Conservation (phyloP, 2,797 vertebrate species). For the Labeo calbasu region DNA sequence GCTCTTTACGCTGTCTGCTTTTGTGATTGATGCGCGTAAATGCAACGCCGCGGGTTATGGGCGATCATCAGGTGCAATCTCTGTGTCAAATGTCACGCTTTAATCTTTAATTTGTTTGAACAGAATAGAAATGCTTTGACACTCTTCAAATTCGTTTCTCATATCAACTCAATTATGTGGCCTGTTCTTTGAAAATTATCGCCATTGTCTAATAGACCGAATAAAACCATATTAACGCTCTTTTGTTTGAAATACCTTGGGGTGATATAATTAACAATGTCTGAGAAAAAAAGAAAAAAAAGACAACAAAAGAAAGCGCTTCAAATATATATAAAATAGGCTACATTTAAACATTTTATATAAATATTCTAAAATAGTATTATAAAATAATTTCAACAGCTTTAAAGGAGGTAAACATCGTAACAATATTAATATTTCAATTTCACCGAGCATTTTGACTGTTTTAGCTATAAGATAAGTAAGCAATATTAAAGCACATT, state of each 20-base stretch:
- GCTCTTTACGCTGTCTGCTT: conserved; percentile 74
- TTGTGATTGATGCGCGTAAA: conserved; percentile 82
- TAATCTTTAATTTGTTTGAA: conserved; percentile 89
- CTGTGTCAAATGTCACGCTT: conserved; percentile 86
- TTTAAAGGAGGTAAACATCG: too few relatives aligned
- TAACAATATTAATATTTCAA: not conserved
- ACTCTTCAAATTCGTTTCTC: conserved; percentile 91
- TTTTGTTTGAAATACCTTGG: conserved; percentile 61
- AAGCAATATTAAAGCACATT: not conserved
- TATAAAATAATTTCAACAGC: not conserved
- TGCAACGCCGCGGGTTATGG: conserved; percentile 71
- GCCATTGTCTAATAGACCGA: conserved; percentile 72
- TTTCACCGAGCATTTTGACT: not conserved
- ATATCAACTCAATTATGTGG: conserved; percentile 87
- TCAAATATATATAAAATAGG: not conserved
- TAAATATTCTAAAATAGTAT: not conserved
- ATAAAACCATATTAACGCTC: conserved; percentile 75
- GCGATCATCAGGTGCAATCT: conserved; percentile 84
- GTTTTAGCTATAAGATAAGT: not conserved
- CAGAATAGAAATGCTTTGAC: conserved; percentile 92
- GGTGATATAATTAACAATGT: conserved; percentile 46
- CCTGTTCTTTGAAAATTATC: conserved; percentile 74
- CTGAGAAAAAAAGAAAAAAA: not conserved
- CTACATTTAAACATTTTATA: not conserved
- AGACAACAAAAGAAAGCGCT: conserved; percentile 7